phyloP scores from a whole-genome alignment of 2,888 invertebrate genomes.

The Spodoptera exigua region DNA sequence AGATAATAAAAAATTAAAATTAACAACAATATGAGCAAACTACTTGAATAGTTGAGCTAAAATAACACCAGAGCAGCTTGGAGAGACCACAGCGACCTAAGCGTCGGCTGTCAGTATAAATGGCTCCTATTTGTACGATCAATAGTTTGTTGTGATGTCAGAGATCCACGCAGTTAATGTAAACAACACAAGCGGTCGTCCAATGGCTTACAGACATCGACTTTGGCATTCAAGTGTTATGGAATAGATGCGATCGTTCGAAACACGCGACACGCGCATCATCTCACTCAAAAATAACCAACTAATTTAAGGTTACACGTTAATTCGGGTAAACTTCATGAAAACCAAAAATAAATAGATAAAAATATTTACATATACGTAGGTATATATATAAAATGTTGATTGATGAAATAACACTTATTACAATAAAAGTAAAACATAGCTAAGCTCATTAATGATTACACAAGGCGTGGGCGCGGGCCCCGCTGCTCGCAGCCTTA shows the following conservation, averaged over 20 bases:
- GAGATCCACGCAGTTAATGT: conserved; percentile 78
- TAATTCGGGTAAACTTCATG: conserved; percentile 87
- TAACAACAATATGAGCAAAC: conserved; percentile 88
- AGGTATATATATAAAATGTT: conserved; percentile 85
- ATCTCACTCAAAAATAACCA: conserved; percentile 65
- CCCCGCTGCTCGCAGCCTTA: conserved; percentile 78
- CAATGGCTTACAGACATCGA: conserved; percentile 85
- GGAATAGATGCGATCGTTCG: conserved; percentile 60
- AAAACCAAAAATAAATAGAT: conserved; percentile 84
- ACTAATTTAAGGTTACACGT: conserved; percentile 68
- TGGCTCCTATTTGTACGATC: conserved; percentile 87
- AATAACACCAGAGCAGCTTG: conserved; percentile 87
- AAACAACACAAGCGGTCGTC: conserved; percentile 78
- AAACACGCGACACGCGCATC: conserved; percentile 52
- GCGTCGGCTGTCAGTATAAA: conserved; percentile 73
- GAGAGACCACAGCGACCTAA: conserved; percentile 73
- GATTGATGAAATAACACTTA: conserved; percentile 89
- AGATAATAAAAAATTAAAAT: conserved; percentile 79
- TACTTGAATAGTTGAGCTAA: conserved; percentile 88
- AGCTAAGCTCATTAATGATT: conserved; percentile 89
- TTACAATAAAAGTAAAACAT: conserved; percentile 87
- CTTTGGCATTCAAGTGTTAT: conserved; percentile 86
- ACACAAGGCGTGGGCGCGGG: conserved; percentile 84
- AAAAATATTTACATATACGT: conserved; percentile 86
- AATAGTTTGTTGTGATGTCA: conserved; percentile 86